Evolutionary conservation across 2,797 vertebrate species (phyloP).

Genomic region (Muscicapa striata): DNA sequence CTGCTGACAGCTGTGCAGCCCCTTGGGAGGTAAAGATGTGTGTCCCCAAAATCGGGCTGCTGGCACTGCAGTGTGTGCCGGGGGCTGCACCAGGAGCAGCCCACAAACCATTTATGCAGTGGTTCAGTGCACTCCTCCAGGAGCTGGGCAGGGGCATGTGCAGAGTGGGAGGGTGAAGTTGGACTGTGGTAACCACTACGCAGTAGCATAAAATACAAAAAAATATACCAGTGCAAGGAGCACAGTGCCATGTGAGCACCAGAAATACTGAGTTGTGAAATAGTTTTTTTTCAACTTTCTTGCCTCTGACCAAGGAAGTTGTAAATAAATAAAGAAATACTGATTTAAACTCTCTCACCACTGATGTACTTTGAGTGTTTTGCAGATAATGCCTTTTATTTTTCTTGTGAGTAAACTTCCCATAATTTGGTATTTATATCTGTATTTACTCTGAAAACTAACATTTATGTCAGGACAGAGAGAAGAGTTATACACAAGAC

Average conservation of each 20-base stretch:
- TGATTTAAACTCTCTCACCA: background rate
- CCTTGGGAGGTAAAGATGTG: background rate
- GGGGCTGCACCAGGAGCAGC: background rate
- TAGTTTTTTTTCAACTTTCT: background rate
- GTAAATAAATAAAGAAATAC: background rate
- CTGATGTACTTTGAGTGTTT: background rate
- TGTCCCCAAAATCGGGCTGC: background rate
- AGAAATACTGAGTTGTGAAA: background rate
- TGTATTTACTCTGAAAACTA: background rate
- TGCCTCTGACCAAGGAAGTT: background rate
- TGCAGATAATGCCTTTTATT: background rate
- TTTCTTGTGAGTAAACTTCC: background rate
- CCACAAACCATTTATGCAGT: fast-evolving
- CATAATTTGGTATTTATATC: background rate
- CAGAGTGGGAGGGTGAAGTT: background rate
- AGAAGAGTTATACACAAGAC: background rate
- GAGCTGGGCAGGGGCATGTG: background rate
- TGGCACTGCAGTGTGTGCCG: fast-evolving
- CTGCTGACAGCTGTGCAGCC: background rate
- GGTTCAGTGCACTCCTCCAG: fast-evolving
- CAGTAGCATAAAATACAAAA: background rate
- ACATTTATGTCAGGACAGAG: background rate
- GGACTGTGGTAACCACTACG: background rate
- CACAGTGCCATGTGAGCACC: background rate
- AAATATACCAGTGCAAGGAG: background rate